Conservation (phyloP, 2,888 invertebrate genomes). For the Imbricaverruca yamaguchii region DNA sequence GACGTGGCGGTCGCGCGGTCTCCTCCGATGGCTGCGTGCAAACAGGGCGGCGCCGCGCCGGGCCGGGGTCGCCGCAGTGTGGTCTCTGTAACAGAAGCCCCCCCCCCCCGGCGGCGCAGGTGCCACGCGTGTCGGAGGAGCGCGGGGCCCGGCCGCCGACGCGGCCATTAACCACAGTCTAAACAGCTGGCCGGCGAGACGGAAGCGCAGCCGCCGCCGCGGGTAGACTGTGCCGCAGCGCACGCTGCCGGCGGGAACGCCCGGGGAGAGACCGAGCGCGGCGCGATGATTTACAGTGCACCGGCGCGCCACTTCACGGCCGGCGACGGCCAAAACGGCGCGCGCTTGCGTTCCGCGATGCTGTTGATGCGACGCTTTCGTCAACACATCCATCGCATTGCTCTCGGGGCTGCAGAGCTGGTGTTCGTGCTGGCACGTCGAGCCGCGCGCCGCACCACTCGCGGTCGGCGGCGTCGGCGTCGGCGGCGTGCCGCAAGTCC, state of each 20-base stretch:
- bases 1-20: too few relatives aligned
- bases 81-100: background rate
- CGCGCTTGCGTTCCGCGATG: background rate
- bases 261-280: too few relatives aligned
- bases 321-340: background rate
- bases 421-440: too few relatives aligned
- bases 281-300: too few relatives aligned
- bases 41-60: too few relatives aligned
- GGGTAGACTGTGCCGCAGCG: background rate
- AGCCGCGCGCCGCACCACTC: too few relatives aligned
- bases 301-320: background rate
- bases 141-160: background rate
- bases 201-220: background rate
- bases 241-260: background rate
- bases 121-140: background rate
- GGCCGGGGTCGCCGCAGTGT: too few relatives aligned
- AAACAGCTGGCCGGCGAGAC: background rate
- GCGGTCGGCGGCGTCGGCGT: too few relatives aligned
- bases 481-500: too few relatives aligned
- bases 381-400: background rate
- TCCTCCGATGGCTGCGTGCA: too few relatives aligned
- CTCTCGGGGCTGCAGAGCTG: too few relatives aligned
- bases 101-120: background rate
- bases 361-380: background rate
- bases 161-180: background rate